Base-by-base conservation (phyloP, 2,888 invertebrate species). In the Myopa testacea region DNA sequence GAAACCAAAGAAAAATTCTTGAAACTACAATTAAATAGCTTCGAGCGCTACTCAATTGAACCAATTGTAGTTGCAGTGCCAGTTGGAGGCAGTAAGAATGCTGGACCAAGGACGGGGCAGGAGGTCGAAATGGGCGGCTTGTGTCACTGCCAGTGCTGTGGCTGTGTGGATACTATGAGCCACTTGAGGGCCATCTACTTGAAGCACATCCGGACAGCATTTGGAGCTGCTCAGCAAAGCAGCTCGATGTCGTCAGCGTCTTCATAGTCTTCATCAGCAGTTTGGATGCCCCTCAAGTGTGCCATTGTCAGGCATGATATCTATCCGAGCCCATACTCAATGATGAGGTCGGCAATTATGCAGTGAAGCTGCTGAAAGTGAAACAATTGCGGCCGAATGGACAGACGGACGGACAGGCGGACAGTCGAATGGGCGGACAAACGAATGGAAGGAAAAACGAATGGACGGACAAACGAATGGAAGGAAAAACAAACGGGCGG, bases 11-110 rank as follows among this genome's bases (percentile, higher is more conserved):
- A 63, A 50, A 75, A 58, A 69, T 60, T 45, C 68, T 45, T 69
- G 58, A 34, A 34, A 70, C 70, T 78, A 83, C 84, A 85, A 85
- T 85, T 85, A 85, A 85, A 85, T 84, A 83, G 85, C 85, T 84
- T 82, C 80, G 80, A 84, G 85, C 82, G 79, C 81, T 83, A 82
- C 83, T 83, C 85, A 84, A 85, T 84, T 83, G 83, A 82, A 80
- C 84, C 82, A 82, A 85, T 85, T 85, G 75, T 60, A 75, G 67
- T 16, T 38, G 19, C 16, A 45, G 45, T 14, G 10, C 37, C 4
- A 14, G 45, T n/a, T 45, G 60, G n/a, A 58, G 14, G 45, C 69
- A 19, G 10, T 14, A 45, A n/a, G 50, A 45, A 65, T 16, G 67
- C 12, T 8, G 52, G 16, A 55, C 50, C 16, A 26, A 40, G 4